Evolutionary conservation across 2,113 vertebrate species (phyloP), one percentile per base, ranked within the genome.

Genomic region (Synchiropus splendidus): DNA sequence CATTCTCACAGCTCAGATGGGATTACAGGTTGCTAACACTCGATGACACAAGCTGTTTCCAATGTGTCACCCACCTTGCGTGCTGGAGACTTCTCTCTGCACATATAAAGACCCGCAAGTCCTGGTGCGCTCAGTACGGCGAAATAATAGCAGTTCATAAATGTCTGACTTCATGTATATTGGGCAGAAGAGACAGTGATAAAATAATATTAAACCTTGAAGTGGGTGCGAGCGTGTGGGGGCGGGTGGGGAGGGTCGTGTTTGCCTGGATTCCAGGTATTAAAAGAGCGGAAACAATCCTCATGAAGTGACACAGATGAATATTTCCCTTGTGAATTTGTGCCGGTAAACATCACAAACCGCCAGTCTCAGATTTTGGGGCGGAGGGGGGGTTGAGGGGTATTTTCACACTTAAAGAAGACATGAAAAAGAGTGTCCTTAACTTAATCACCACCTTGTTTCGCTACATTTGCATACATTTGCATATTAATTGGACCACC

Each of bases 381-480:
- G 6, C 1, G 47, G 12, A 8, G 15, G 18, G 16, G 50, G 12
- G 48, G 45, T 8, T 60, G 88, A 27, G 86, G 89, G 94, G 93
- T 97, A 91, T 95, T 98, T 96, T 93, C 90, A 94, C 90, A 95
- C 92, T 94, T 97, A 94, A 97, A 90, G 89, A 90, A 94, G 92
- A 96, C 90, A 94, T 95, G 92, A 96, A 98, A 96, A 89, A 91
- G 89, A 95, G 89, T 97, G 92, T 95, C 91, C 92, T 97, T 97
- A 97, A 96, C 92, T 94, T 98, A 96, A 97, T 98, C 92, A 94
- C 92, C 92, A 97, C 92, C 95, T 98, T 96, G 92, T 96, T 97
- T 97, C 91, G 92, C 90, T 85, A 87, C 90, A 98, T 97, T 98
- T 98, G 92, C 94, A 98, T 97, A 91, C 79, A 97, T 98, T 98